These are phyloP conservation scores for Columba janthina DNA, from an alignment of 2,113 vertebrate species.

Conservation along the genomic window DNA sequence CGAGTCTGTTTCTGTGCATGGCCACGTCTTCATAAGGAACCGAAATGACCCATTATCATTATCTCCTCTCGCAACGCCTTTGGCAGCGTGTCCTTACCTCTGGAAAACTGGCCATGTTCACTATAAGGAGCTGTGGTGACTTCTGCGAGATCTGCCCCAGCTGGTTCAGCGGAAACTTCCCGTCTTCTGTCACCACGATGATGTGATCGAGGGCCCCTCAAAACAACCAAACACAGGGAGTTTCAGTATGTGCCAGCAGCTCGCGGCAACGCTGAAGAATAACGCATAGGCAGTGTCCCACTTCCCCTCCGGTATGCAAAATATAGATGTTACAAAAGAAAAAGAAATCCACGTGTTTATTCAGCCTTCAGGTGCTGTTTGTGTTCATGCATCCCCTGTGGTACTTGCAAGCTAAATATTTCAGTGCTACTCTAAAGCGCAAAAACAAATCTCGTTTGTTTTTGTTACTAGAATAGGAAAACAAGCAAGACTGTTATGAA, in stretches of 20 bases:
- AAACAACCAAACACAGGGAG: constrained; percentile 21
- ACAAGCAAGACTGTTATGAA: neutral
- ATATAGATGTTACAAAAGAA: neutral
- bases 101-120: constrained; percentile 93
- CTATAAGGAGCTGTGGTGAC: constrained; percentile 88
- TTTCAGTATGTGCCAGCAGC: neutral
- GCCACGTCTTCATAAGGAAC: neutral
- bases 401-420: neutral
- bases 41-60: neutral
- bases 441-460: constrained; percentile 9
- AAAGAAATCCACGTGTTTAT: neutral
- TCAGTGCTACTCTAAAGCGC: neutral
- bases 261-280: neutral
- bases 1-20: accelerated
- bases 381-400: neutral
- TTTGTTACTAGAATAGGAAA: constrained; percentile 23
- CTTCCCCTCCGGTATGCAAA: neutral
- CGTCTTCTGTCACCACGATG: constrained; percentile 85
- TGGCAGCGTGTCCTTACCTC: constrained; percentile 79
- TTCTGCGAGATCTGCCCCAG: constrained; percentile 94
- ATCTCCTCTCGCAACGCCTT: neutral
- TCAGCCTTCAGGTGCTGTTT: constrained; percentile 31
- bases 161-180: constrained; percentile 94
- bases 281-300: accelerated
- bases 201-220: constrained; percentile 92